Evolutionary conservation across 2,888 invertebrate genomes (phyloP).

Genomic region (Empis livida): DNA sequence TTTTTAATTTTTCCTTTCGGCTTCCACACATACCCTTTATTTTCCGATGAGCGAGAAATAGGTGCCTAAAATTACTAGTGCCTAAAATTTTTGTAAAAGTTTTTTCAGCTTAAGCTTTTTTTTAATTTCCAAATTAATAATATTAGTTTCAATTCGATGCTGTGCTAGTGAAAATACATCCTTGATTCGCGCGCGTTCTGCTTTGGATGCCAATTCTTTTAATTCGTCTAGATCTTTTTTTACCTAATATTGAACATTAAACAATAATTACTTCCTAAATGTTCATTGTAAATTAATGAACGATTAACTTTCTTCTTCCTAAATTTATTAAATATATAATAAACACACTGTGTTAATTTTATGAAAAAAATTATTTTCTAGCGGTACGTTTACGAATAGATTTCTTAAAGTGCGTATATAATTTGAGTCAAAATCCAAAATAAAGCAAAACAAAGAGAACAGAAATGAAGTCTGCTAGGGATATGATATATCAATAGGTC

Average conservation of each 20-base stretch:
- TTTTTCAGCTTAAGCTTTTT: slow-evolving; percentile 24
- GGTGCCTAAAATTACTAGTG: not conserved
- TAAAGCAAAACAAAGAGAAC: too few species aligned
- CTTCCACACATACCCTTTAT: slow-evolving; percentile 20
- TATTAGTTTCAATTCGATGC: slow-evolving; percentile 57
- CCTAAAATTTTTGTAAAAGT: slow-evolving; percentile 8
- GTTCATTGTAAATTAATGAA: slow-evolving; percentile 2
- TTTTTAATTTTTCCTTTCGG: not conserved
- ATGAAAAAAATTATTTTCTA: too few species aligned
- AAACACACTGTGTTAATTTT: too few species aligned
- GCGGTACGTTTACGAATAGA: too few species aligned
- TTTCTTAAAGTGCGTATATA: too few species aligned
- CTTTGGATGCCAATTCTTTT: slow-evolving; percentile 44
- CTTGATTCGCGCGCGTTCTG: slow-evolving; percentile 56
- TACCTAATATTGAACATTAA: slow-evolving; percentile 47
- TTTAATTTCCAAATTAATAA: slow-evolving; percentile 25
- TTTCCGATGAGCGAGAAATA: slow-evolving; percentile 7
- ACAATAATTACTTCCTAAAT: slow-evolving; percentile 7
- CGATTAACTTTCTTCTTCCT: too few species aligned
- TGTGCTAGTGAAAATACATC: slow-evolving; percentile 58
- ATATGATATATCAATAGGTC: too few species aligned
- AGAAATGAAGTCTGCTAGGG: too few species aligned
- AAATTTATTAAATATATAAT: too few species aligned
- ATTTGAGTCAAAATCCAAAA: too few species aligned
- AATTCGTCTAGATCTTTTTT: slow-evolving; percentile 63